These are phyloP conservation scores for Myotis pilosus DNA, from an alignment of 2,797 vertebrate genomes.

Conservation along the genomic window DNA sequence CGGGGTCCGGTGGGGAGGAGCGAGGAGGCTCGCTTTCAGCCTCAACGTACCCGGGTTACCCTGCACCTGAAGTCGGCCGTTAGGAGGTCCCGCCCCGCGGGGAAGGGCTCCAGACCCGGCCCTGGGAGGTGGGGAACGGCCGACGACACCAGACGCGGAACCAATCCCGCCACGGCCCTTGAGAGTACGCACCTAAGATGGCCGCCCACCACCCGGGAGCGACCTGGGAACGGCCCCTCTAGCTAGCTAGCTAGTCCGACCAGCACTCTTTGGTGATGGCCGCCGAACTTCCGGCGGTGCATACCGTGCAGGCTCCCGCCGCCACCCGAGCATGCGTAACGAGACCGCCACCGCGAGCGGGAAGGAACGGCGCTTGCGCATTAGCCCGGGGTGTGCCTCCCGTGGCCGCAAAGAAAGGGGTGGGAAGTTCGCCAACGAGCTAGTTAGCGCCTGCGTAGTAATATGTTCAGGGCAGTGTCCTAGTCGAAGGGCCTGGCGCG, in stretches of 20 bases:
- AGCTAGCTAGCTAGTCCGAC: not conserved
- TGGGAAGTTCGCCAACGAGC: not conserved
- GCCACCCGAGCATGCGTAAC: constrained; percentile 39
- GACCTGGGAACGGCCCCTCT: constrained; percentile 66
- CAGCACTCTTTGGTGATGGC: constrained; percentile 56
- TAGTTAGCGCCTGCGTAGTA: constrained; percentile 58
- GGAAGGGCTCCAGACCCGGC: constrained; percentile 7
- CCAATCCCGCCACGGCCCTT: constrained; percentile 29
- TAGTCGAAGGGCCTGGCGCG: not conserved
- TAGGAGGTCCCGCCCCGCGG: constrained; percentile 18
- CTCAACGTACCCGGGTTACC: not conserved
- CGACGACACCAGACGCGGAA: not conserved
- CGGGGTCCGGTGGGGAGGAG: not conserved
- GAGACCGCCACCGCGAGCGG: not conserved
- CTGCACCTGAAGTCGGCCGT: constrained; percentile 51
- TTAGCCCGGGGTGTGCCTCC: constrained; percentile 33
- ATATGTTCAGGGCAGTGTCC: not conserved
- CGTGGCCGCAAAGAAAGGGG: not conserved
- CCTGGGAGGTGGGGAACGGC: constrained; percentile 23
- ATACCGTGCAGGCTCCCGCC: not conserved
- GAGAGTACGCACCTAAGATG: constrained; percentile 62
- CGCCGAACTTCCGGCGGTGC: constrained; percentile 75
- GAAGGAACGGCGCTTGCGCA: constrained; percentile 62
- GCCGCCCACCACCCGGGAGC: not conserved
- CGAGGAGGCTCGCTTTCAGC: not conserved